Conservation (phyloP, 2,113 vertebrate species). For the Elgaria multicarinata region DNA sequence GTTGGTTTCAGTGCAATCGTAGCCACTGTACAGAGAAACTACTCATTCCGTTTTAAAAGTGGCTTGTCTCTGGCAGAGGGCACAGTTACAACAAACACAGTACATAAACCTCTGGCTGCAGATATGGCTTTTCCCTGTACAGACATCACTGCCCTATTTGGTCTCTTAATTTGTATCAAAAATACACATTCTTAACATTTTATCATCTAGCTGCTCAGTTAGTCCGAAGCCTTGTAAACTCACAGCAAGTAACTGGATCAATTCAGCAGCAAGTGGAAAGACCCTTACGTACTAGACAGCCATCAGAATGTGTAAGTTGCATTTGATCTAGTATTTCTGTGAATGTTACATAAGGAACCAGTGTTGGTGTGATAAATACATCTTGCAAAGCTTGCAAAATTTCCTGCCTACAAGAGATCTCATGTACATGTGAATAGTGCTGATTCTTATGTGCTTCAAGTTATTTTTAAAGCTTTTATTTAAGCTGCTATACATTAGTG, state of each 20-base stretch:
- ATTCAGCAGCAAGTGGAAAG: slow-evolving; percentile 80
- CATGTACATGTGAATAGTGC: background rate
- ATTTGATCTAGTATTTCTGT: slow-evolving; percentile 7
- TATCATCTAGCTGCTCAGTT: slow-evolving; percentile 85
- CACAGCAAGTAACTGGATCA: slow-evolving; percentile 88
- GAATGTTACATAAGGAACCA: slow-evolving; percentile 27
- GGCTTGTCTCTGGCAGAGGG: background rate
- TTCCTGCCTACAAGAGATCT: background rate
- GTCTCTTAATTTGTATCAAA: slow-evolving; percentile 3
- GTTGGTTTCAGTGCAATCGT: background rate
- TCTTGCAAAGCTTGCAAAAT: background rate
- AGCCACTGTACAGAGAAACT: background rate
- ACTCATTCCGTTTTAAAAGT: background rate
- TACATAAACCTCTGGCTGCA: background rate
- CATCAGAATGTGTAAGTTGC: slow-evolving; percentile 94
- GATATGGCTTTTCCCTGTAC: background rate
- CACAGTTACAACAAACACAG: background rate
- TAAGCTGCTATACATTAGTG: slow-evolving; percentile 4
- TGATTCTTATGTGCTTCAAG: background rate
- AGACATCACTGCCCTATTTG: background rate
- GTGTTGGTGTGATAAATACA: background rate
- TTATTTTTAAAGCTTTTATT: background rate
- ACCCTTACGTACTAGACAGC: slow-evolving; percentile 84
- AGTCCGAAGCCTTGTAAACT: slow-evolving; percentile 85
- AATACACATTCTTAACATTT: slow-evolving; percentile 43